Percentiles rank a stretch among this genome's conserved stretches.
These are phyloP conservation scores for Apodemia mormo DNA, from an alignment of 2,888 invertebrate genomes.

Conservation along the genomic window DNA sequence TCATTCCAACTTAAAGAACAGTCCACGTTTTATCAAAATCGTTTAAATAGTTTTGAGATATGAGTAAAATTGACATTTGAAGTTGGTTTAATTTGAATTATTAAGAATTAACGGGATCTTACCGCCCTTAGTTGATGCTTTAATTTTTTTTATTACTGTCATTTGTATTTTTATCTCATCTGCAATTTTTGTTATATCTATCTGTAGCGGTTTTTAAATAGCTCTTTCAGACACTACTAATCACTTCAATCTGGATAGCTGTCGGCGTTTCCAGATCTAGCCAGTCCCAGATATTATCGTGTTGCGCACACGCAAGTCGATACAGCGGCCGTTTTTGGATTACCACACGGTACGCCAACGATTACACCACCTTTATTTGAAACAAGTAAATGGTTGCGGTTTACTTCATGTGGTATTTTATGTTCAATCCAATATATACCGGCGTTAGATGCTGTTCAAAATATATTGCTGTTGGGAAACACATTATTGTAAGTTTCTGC, in stretches of 20 bases:
- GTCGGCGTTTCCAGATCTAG: conserved; percentile 41
- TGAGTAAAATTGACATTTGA: too few relatives aligned
- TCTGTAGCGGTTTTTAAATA: neutral
- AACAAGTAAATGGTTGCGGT: conserved; percentile 31
- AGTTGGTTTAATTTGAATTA: too few relatives aligned
- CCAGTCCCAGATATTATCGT: conserved; percentile 35
- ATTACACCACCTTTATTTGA: conserved; percentile 18
- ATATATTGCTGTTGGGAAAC: too few relatives aligned
- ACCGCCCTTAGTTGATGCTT: too few relatives aligned
- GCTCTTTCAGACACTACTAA: conserved; percentile 18
- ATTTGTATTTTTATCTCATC: neutral
- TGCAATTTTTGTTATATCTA: neutral
- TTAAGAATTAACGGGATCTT: too few relatives aligned
- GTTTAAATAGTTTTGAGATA: too few relatives aligned
- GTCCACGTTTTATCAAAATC: too few relatives aligned
- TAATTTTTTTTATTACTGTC: too few relatives aligned
- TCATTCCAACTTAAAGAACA: too few relatives aligned
- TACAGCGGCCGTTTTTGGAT: conserved; percentile 28
- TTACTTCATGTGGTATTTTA: conserved; percentile 27
- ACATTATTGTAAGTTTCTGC: too few relatives aligned
- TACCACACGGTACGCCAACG: conserved; percentile 2
- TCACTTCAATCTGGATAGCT: conserved; percentile 37
- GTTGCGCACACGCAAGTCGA: conserved; percentile 37
- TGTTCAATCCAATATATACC: too few relatives aligned
- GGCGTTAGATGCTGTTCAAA: too few relatives aligned